These are phyloP conservation scores for Tipula confusa DNA, from an alignment of 2,888 invertebrate species.

Conservation along the genomic window DNA sequence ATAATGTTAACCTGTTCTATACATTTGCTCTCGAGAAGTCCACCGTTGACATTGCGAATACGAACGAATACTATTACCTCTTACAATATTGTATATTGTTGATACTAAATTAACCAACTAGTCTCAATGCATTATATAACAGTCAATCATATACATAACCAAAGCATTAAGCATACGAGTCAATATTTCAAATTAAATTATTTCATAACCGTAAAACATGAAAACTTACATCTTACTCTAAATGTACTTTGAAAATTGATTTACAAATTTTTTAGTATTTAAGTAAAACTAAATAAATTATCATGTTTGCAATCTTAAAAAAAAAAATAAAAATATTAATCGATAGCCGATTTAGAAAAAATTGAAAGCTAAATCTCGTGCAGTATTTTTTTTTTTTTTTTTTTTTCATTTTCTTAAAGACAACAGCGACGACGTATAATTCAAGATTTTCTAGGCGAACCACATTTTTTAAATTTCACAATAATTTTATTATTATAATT, in stretches of 20 bases:
- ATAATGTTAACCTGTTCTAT: too few species aligned
- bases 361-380: not conserved
- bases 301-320: slow-evolving; percentile 4
- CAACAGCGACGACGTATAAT: not conserved
- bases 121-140: not conserved
- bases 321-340: not conserved
- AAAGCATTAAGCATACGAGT: not conserved
- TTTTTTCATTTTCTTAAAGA: not conserved
- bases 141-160: not conserved
- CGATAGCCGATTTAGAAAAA: not conserved
- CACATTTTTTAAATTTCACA: slow-evolving; percentile 35
- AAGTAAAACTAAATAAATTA: slow-evolving; percentile 20
- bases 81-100: too few species aligned
- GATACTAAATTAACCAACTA: not conserved
- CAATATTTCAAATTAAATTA: not conserved
- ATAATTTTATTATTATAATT: slow-evolving; percentile 30
- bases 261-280: not conserved
- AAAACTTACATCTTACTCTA: not conserved
- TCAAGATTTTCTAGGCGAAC: slow-evolving; percentile 34
- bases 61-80: too few species aligned
- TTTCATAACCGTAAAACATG: not conserved
- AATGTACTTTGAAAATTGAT: not conserved
- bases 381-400: not conserved
- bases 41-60: too few species aligned
- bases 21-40: too few species aligned